Conservation (phyloP, 2,888 invertebrate genomes). For the Odontocolon sp. region DNA sequence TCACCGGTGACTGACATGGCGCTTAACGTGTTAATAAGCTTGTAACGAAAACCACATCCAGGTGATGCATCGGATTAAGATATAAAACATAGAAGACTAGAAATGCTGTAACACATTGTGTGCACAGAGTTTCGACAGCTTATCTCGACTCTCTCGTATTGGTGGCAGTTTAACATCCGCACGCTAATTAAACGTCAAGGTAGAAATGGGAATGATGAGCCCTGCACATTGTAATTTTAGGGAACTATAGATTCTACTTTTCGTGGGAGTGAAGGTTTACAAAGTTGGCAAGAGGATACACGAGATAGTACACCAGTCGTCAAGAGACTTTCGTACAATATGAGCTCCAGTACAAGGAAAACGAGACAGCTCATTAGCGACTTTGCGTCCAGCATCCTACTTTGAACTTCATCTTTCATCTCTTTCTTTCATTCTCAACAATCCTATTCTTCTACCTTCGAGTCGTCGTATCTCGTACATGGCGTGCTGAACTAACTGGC, state of each 20-base stretch:
- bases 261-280: neutral
- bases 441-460: slow-evolving; percentile 6
- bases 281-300: slow-evolving; percentile 8
- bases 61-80: no score
- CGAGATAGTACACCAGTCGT: slow-evolving; percentile 16
- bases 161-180: neutral
- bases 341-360: slow-evolving; percentile 31
- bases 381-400: slow-evolving; percentile 44
- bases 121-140: neutral
- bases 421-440: slow-evolving; percentile 9
- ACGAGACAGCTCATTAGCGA: slow-evolving; percentile 56
- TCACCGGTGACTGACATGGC: no score
- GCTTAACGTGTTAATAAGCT: no score
- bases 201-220: slow-evolving; percentile 11
- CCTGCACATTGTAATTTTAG: no score
- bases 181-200: slow-evolving; percentile 46
- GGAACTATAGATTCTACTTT: neutral
- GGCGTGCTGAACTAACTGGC: slow-evolving; percentile 4
- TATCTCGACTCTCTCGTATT: neutral
- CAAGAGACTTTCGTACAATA: slow-evolving; percentile 12
- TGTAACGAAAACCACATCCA: no score
- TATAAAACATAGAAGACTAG: no score
- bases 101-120: neutral
- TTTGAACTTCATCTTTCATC: slow-evolving; percentile 27
- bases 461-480: slow-evolving; percentile 13